Conservation (phyloP, 1,140 invertebrate genomes). For the Drosophila baimaii region DNA sequence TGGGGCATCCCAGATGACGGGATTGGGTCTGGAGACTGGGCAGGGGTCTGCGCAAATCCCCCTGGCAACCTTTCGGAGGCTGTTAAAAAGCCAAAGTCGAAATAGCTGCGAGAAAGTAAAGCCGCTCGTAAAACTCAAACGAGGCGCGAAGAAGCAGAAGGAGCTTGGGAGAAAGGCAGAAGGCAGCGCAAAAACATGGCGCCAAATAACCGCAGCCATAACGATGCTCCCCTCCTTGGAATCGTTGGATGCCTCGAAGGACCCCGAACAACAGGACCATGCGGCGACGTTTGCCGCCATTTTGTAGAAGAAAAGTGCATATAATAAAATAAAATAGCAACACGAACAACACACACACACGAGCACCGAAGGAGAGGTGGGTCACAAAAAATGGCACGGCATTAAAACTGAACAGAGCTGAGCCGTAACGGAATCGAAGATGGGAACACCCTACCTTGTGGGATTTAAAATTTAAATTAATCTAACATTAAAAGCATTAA, state of each 20-base stretch:
- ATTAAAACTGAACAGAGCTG: constrained; percentile 55
- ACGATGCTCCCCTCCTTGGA: constrained; percentile 33
- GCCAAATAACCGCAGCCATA: constrained; percentile 83
- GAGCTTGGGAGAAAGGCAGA: neutral
- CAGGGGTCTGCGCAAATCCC: neutral
- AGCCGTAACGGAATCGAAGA: neutral
- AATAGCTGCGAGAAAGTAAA: constrained; percentile 82
- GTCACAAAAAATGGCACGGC: constrained; percentile 61
- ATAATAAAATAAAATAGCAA: constrained; percentile 81
- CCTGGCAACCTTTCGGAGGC: constrained; percentile 39
- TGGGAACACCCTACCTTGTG: constrained; percentile 16
- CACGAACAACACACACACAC: constrained; percentile 43
- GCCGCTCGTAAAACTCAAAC: constrained; percentile 82
- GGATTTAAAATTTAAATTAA: neutral
- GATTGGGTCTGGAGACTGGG: constrained; percentile 5
- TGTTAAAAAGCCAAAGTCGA: constrained; percentile 80
- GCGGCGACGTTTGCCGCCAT: constrained; percentile 80
- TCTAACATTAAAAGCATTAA: neutral
- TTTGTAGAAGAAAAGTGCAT: constrained; percentile 83
- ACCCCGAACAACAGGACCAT: constrained; percentile 43
- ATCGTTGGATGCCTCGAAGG: constrained; percentile 15
- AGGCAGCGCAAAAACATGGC: constrained; percentile 70
- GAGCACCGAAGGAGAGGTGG: constrained; percentile 38
- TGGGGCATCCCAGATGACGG: constrained; percentile 46
- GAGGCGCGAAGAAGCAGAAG: constrained; percentile 56